phyloP scores from a whole-genome alignment of 2,797 vertebrate species.

The Heterohyrax brucei region DNA sequence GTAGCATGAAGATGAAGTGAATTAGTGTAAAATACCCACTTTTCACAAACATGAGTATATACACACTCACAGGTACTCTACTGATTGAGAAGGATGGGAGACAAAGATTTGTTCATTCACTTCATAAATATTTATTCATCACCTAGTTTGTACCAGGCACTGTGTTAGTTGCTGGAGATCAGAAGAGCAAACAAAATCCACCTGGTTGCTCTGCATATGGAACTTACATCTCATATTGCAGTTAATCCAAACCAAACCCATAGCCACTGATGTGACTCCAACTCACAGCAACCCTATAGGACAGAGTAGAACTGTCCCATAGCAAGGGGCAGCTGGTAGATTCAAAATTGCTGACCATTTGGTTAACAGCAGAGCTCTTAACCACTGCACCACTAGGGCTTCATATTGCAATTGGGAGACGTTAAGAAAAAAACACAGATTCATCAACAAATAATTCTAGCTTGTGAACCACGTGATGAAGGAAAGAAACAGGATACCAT shows the following conservation, averaged over 20 bases:
- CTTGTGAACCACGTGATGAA: conserved; percentile 23
- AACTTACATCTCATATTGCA: not conserved
- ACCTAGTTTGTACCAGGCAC: not conserved
- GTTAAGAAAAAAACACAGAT: not conserved
- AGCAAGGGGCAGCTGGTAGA: too few relatives aligned
- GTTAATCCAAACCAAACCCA: too few relatives aligned
- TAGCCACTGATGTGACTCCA: too few relatives aligned
- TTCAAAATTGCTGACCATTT: too few relatives aligned
- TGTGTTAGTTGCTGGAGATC: not conserved
- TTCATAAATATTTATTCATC: not conserved
- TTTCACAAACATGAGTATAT: not conserved
- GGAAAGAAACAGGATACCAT: not conserved
- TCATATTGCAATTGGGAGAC: not conserved
- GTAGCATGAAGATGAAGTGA: not conserved
- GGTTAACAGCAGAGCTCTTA: too few relatives aligned
- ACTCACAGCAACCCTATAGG: too few relatives aligned
- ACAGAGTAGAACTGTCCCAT: too few relatives aligned
- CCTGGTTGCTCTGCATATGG: not conserved
- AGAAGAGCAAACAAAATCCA: not conserved
- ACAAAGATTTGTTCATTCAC: not conserved
- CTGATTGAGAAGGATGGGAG: not conserved
- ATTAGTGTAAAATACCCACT: not conserved
- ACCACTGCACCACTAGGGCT: too few relatives aligned
- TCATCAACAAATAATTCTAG: not conserved
- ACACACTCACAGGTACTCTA: not conserved